Base-by-base conservation (phyloP, 2,888 invertebrate species). In the Dryocosmus kuriphilus region DNA sequence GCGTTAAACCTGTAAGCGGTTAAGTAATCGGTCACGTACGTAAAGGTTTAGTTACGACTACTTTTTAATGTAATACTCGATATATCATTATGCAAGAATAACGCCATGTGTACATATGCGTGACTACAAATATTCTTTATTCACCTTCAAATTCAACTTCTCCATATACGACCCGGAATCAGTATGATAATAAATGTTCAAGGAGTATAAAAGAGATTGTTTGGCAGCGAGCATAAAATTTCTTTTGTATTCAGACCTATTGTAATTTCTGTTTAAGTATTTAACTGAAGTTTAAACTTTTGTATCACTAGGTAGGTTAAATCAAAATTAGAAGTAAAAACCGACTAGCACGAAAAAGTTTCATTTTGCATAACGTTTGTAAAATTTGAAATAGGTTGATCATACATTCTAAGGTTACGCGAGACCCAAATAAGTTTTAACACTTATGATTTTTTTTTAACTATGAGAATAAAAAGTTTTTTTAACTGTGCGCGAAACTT, bases 21-120 rank as follows among this genome's bases (percentile, higher is more conserved):
- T 35, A 63, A 32, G 63, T 65, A 65, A 65, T 65, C 38, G 14
- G 38, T 65, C 65, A 65, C 65, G 65, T 65, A 38, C 65, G 22
- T 65, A 65, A 38, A 22, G 14, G 38, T 65, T 41, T 41, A 24
- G 38, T 65, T 65, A 16, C 16, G 30, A 9, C n/a, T 22, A 35
- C 63, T 63, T 22, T 9, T 63, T 35, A 63, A 38, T 35, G 22
- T 63, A 35, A 32, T 32, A n/a, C 22, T 63, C 22, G 32, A 19
- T 63, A 9, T 35, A 63, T n/a, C 19, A 35, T 35, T 38, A 8
- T 62, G 19, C 19, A 46, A 46, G 46, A 46, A 46, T 46, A 46
- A 19, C 46, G 6, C 1, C 1, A 1, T 9, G 35, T 11, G 11
- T 35, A 46, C 16, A 5, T 46, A 16, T 19, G 46, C 11, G 6